These are phyloP conservation scores for Esox lucius DNA, from an alignment of 2,797 vertebrate species.

Conservation along the genomic window DNA sequence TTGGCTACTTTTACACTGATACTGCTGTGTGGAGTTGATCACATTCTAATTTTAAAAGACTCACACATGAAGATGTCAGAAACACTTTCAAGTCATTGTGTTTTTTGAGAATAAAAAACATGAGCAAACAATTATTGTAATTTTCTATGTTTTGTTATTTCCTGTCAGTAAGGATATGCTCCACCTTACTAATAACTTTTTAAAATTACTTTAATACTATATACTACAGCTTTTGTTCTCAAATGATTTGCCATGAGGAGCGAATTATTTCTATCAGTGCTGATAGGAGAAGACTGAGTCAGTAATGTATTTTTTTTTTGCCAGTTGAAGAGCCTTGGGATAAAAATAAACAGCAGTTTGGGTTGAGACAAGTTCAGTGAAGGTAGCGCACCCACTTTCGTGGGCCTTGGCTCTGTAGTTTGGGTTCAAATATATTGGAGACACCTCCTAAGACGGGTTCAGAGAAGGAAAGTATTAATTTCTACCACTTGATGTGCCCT, in stretches of 20 bases:
- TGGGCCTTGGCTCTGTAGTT: not conserved
- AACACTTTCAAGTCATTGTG: not conserved
- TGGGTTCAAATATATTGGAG: not conserved
- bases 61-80: not conserved
- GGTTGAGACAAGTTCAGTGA: slow-evolving; percentile 32
- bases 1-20: not conserved
- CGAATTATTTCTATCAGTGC: no score
- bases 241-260: no score
- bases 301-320: not conserved
- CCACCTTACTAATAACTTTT: no score
- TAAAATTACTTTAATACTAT: no score
- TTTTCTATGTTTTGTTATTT: no score
- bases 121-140: no score
- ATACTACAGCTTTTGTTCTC: no score
- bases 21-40: slow-evolving; percentile 22
- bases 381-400: slow-evolving; percentile 30
- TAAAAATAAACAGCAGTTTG: not conserved
- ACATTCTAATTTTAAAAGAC: slow-evolving; percentile 28
- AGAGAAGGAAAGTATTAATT: slow-evolving; percentile 39
- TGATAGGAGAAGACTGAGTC: not conserved
- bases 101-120: no score
- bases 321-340: not conserved
- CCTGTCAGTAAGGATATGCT: no score
- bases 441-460: not conserved
- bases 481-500: slow-evolving; percentile 50